These are phyloP conservation scores for Cariama cristata DNA, from an alignment of 2,113 vertebrate species.

Conservation along the genomic window DNA sequence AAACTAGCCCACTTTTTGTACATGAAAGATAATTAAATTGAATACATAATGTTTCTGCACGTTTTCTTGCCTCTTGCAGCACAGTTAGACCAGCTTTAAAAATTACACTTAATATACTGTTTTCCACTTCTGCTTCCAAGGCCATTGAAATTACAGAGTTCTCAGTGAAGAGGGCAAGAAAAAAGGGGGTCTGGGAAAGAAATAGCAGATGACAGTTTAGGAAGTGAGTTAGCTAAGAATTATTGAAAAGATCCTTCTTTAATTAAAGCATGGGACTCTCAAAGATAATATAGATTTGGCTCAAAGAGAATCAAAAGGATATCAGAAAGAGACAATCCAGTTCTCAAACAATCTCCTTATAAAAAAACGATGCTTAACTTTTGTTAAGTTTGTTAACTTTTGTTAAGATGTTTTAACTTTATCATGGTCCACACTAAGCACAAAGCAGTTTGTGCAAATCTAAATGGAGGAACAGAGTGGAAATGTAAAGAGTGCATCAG, in stretches of 20 bases:
- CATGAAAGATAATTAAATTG: background rate
- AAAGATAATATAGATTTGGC: background rate
- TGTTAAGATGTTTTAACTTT: background rate
- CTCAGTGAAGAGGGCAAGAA: background rate
- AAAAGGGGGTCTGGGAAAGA: background rate
- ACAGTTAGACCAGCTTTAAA: background rate
- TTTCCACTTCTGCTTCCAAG: background rate
- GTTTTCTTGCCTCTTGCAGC: background rate
- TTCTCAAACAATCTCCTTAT: background rate
- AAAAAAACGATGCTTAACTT: background rate
- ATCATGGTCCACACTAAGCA: background rate
- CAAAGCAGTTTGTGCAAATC: background rate
- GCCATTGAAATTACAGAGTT: background rate
- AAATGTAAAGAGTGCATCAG: background rate
- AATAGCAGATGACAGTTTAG: background rate
- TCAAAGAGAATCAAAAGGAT: background rate
- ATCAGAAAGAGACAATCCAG: background rate
- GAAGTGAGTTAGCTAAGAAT: background rate
- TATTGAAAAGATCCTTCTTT: background rate
- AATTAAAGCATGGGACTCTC: background rate
- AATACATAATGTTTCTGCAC: background rate
- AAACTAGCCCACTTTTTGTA: background rate
- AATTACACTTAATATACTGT: background rate
- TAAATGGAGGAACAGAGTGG: background rate
- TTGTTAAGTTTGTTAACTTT: too few relatives aligned